Percentiles rank a stretch among this genome's conserved stretches.
phyloP scores from a whole-genome alignment of 2,888 invertebrate species.

The Sicus ferrugineus region DNA sequence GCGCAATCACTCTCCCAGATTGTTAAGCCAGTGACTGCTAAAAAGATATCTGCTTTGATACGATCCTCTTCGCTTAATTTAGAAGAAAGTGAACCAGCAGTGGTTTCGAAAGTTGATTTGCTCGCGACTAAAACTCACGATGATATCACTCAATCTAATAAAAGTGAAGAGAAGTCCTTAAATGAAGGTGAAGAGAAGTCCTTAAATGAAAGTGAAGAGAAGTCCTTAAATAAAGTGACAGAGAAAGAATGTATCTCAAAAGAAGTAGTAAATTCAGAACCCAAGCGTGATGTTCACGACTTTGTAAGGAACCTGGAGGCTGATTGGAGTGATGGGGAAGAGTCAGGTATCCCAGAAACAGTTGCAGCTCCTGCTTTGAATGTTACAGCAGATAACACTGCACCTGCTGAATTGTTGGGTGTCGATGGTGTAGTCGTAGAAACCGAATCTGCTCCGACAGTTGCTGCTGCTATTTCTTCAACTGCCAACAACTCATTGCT shows the following conservation, averaged over 20 bases:
- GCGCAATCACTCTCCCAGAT: too few species aligned
- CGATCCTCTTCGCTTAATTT: too few species aligned
- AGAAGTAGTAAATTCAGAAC: slow-evolving; percentile 46
- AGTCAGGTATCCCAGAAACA: slow-evolving; percentile 40
- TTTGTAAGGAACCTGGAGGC: slow-evolving; percentile 76
- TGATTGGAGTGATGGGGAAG: slow-evolving; percentile 78
- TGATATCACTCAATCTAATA: neutral
- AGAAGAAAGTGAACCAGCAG: too few species aligned
- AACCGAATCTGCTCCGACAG: neutral
- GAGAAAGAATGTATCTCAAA: neutral
- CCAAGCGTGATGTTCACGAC: slow-evolving; percentile 66
- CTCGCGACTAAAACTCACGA: neutral
- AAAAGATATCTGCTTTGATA: too few species aligned
- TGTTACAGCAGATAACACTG: neutral
- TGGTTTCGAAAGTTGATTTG: too few species aligned
- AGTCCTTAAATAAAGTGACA: neutral
- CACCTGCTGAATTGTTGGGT: neutral
- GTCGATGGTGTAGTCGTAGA: neutral
- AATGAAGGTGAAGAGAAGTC: neutral
- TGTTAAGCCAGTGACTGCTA: too few species aligned
- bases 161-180: neutral
- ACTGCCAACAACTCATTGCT: neutral
- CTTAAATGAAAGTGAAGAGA: neutral
- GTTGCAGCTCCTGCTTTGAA: neutral
- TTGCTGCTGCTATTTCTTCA: neutral